Percentiles rank a stretch among this genome's conserved stretches.
Evolutionary conservation across 1,140 invertebrate genomes (phyloP).

Genomic region (Scylla paramamosain): DNA sequence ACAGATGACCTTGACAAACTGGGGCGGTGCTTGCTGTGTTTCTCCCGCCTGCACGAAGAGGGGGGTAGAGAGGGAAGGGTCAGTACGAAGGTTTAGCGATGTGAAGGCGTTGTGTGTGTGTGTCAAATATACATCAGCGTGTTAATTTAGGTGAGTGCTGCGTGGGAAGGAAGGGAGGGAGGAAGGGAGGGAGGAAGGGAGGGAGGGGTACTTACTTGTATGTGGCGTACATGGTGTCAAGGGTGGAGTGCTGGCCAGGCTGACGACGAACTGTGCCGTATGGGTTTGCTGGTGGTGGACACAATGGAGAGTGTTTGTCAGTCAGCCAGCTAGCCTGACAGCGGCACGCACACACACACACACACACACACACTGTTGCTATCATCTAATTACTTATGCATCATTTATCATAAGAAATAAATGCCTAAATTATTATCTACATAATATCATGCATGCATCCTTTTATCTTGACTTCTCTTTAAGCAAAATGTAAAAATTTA

Average conservation of each 20-base stretch:
- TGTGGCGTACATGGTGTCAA: not conserved
- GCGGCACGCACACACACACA: not conserved
- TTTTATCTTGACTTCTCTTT: too few species aligned
- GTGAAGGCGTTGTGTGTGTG: not conserved
- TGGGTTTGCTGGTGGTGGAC: not conserved
- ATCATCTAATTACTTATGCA: not conserved
- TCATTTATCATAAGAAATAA: too few species aligned
- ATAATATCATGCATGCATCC: not conserved
- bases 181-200: not conserved
- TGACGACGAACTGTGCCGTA: not conserved
- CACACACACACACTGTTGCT: not conserved
- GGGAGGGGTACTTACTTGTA: not conserved
- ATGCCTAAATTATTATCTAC: too few species aligned
- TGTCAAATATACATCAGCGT: not conserved
- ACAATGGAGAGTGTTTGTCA: too few species aligned
- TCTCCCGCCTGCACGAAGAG: not conserved
- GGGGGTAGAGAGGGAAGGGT: not conserved
- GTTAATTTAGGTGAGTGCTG: conserved; percentile 3
- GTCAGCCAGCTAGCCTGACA: not conserved
- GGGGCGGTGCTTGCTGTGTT: not conserved
- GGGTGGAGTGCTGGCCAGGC: not conserved
- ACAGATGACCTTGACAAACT: not conserved
- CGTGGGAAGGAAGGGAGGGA: not conserved
- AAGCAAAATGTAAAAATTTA: too few species aligned
- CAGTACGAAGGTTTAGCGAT: not conserved